Percentiles rank a stretch among this genome's conserved stretches.
These are phyloP conservation scores for Drosophila auraria DNA, from an alignment of 1,140 invertebrate species.

Conservation along the genomic window DNA sequence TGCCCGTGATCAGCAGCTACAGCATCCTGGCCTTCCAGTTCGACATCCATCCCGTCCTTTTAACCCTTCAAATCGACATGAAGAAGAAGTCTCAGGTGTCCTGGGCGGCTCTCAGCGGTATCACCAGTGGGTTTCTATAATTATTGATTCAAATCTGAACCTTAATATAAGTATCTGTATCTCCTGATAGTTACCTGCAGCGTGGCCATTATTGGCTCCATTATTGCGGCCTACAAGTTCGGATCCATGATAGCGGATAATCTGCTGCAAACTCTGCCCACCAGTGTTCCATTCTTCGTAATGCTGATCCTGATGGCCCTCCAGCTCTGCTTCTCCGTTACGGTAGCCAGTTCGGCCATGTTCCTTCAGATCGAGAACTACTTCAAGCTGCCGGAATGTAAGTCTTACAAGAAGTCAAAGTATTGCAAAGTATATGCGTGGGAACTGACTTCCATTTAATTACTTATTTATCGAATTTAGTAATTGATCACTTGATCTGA, in stretches of 20 bases:
- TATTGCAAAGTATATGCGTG: not conserved
- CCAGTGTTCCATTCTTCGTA: conserved; percentile 87
- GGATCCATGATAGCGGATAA: conserved; percentile 86
- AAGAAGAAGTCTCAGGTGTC: conserved; percentile 88
- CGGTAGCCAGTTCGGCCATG: conserved; percentile 90
- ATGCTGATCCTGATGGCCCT: conserved; percentile 89
- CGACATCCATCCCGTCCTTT: conserved; percentile 91
- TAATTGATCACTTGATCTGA: not conserved
- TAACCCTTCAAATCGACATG: conserved; percentile 93
- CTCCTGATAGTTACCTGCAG: conserved; percentile 86
- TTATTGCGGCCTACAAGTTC: conserved; percentile 88
- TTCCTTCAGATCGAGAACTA: conserved; percentile 91
- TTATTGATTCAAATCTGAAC: not conserved
- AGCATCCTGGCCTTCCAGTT: conserved; percentile 91
- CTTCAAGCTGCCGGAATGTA: conserved; percentile 87
- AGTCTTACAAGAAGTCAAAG: conserved; percentile 5
- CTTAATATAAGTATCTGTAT: no score
- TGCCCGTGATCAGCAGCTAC: conserved; percentile 86
- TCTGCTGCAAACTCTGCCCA: conserved; percentile 87
- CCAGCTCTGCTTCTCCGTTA: conserved; percentile 91
- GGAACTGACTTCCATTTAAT: not conserved
- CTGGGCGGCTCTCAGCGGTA: conserved; percentile 88
- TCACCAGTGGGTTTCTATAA: conserved; percentile 86
- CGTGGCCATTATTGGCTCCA: conserved; percentile 88
- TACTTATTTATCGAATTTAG: not conserved